A percentile compares a stretch with the other conserved stretches of the same genome.
Evolutionary conservation across 2,888 invertebrate genomes (phyloP).

Genomic region (Pollenia labialis): DNA sequence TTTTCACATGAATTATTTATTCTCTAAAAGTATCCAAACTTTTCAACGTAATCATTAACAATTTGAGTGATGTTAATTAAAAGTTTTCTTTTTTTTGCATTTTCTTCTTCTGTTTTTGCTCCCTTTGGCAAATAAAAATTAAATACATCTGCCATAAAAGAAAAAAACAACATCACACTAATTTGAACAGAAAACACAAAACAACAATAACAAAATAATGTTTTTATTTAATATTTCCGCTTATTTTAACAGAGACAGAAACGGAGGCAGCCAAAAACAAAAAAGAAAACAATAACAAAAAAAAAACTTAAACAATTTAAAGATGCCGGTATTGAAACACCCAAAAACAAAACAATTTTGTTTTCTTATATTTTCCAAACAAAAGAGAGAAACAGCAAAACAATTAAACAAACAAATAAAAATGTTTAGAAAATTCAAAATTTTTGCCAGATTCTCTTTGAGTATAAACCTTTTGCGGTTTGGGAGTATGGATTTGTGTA

Average conservation of each 20-base stretch:
- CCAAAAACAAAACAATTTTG: slow-evolving; percentile 18
- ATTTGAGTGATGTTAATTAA: neutral
- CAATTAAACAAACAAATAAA: neutral
- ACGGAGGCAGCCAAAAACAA: neutral
- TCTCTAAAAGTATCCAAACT: too few relatives aligned
- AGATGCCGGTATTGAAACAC: slow-evolving; percentile 53
- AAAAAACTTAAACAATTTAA: slow-evolving; percentile 40
- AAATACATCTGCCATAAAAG: slow-evolving; percentile 2
- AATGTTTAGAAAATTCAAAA: neutral
- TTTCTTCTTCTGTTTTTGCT: neutral
- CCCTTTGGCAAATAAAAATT: slow-evolving; percentile 44
- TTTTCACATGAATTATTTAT: too few relatives aligned
- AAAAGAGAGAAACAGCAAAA: neutral
- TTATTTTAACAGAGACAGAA: slow-evolving; percentile 44
- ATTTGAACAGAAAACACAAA: neutral
- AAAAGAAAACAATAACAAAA: neutral
- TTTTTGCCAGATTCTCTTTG: slow-evolving; percentile 1
- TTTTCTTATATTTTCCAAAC: neutral
- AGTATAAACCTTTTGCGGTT: neutral
- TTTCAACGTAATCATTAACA: neutral
- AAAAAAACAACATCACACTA: neutral
- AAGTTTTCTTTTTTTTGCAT: neutral
- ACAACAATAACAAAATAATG: slow-evolving; percentile 8
- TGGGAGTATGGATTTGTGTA: neutral
- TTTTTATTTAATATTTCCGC: slow-evolving; percentile 52